Conservation (phyloP, 2,113 vertebrate species). For the Coptodon bakossiorum region DNA sequence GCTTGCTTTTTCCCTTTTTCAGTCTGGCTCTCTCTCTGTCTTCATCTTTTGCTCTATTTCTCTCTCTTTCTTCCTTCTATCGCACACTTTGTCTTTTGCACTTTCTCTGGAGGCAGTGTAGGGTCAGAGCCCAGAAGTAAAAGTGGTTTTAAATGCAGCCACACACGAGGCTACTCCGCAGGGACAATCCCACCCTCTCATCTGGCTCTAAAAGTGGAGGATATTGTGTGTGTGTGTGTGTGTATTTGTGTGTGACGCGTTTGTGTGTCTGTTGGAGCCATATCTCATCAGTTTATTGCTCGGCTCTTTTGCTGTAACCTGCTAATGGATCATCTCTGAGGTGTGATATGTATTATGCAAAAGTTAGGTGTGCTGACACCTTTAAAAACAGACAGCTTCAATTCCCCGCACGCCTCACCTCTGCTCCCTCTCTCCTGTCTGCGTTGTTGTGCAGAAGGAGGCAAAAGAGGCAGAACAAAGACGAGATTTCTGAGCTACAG, state of each 20-base stretch:
- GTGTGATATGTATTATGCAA: slow-evolving; percentile 76
- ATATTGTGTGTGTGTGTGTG: not conserved
- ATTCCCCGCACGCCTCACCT: slow-evolving; percentile 47
- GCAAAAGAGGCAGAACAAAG: slow-evolving; percentile 40
- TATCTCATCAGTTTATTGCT: slow-evolving; percentile 55
- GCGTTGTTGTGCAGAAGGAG: slow-evolving; percentile 46
- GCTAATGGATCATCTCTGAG: slow-evolving; percentile 75
- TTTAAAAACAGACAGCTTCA: slow-evolving; percentile 57
- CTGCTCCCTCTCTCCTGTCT: slow-evolving; percentile 7
- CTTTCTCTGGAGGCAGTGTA: slow-evolving; percentile 19
- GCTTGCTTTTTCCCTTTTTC: slow-evolving; percentile 19
- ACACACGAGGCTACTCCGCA: slow-evolving; percentile 20
- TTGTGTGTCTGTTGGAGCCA: not conserved
- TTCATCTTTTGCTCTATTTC: slow-evolving; percentile 23
- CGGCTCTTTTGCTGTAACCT: slow-evolving; percentile 46
- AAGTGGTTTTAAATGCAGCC: slow-evolving; percentile 47
- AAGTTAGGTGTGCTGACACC: slow-evolving; percentile 67
- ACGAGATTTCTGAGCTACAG: slow-evolving; percentile 61
- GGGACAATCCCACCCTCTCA: slow-evolving; percentile 22
- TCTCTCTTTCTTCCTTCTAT: slow-evolving; percentile 3
- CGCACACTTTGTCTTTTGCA: slow-evolving; percentile 13
- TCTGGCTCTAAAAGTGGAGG: slow-evolving; percentile 35
- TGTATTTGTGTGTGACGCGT: not conserved
- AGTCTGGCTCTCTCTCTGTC: not conserved
- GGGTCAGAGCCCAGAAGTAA: slow-evolving; percentile 19